phyloP scores from a whole-genome alignment of 2,888 invertebrate genomes.

The Selenia dentaria region DNA sequence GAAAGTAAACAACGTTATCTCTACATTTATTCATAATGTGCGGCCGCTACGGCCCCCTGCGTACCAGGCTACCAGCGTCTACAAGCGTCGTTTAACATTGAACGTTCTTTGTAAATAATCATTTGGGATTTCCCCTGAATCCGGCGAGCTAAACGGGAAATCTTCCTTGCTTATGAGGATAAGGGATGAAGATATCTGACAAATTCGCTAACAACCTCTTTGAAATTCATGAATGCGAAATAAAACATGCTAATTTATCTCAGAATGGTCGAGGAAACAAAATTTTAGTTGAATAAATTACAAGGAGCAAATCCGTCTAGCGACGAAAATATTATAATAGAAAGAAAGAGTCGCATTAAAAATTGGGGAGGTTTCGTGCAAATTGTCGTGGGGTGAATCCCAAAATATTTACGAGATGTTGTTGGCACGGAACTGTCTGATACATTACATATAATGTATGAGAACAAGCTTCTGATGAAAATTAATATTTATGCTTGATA shows the following conservation, averaged over 20 bases:
- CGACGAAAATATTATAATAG: slow-evolving; percentile 38
- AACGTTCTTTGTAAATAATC: slow-evolving; percentile 44
- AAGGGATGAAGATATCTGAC: slow-evolving; percentile 47
- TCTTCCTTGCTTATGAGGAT: slow-evolving; percentile 45
- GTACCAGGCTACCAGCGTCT: slow-evolving; percentile 4
- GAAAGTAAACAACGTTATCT: slow-evolving; percentile 26
- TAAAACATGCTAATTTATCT: slow-evolving; percentile 59
- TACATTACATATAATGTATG: slow-evolving; percentile 1
- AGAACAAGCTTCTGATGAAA: no score
- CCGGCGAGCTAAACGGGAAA: slow-evolving; percentile 39
- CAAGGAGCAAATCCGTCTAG: slow-evolving; percentile 40
- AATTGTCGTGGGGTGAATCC: slow-evolving; percentile 44
- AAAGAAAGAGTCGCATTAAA: slow-evolving; percentile 39
- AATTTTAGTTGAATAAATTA: slow-evolving; percentile 56
- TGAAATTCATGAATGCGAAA: slow-evolving; percentile 60
- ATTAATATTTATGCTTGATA: no score
- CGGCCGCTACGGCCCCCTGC: slow-evolving; percentile 8
- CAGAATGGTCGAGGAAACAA: slow-evolving; percentile 51
- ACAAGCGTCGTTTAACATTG: slow-evolving; percentile 34
- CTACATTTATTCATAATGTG: slow-evolving; percentile 19
- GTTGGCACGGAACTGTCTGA: slow-evolving; percentile 52
- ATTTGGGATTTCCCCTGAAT: slow-evolving; percentile 42
- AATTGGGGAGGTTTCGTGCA: slow-evolving; percentile 33
- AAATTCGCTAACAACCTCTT: slow-evolving; percentile 58
- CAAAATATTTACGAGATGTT: slow-evolving; percentile 59